These are phyloP conservation scores for Porites cylindrica DNA, from an alignment of 92 coral and sea anemone species.

Conservation along the genomic window DNA sequence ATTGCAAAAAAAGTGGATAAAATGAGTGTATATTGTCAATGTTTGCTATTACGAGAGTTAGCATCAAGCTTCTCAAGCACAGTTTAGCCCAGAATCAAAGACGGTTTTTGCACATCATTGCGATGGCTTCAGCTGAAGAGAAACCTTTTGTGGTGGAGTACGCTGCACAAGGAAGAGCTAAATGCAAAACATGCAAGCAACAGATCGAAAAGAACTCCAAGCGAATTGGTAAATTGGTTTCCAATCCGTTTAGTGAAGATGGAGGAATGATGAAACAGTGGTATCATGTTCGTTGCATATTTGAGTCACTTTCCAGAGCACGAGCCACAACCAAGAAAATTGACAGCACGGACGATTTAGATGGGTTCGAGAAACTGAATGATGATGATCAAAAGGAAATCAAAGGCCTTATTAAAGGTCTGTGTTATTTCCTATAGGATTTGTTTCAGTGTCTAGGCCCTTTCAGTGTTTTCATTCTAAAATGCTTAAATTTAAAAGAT, in stretches of 20 bases:
- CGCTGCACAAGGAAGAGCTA: constrained; percentile 95
- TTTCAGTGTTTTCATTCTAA: too few species aligned
- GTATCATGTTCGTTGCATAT: constrained; percentile 93
- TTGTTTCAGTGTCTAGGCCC: too few species aligned
- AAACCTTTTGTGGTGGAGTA: constrained; percentile 92
- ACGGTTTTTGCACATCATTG: constrained; percentile 29
- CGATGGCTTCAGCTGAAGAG: constrained; percentile 75
- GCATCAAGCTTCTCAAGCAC: constrained; percentile 19
- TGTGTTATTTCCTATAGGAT: background rate
- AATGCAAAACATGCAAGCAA: constrained; percentile 94
- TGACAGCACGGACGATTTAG: constrained; percentile 84
- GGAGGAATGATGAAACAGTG: constrained; percentile 98
- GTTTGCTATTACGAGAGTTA: constrained; percentile 16
- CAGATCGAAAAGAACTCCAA: constrained; percentile 90
- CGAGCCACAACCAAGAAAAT: constrained; percentile 90
- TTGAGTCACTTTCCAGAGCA: constrained; percentile 87
- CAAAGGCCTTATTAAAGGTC: constrained; percentile 79
- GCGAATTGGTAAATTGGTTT: constrained; percentile 89
- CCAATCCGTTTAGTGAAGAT: constrained; percentile 95
- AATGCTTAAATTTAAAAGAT: too few species aligned
- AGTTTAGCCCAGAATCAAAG: constrained; percentile 5
- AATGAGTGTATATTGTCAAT: background rate
- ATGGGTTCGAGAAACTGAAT: constrained; percentile 81
- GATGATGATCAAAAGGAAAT: constrained; percentile 83
- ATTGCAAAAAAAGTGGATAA: background rate